These are phyloP conservation scores for Diadegma fenestrale DNA, from an alignment of 2,888 invertebrate genomes.

Conservation along the genomic window DNA sequence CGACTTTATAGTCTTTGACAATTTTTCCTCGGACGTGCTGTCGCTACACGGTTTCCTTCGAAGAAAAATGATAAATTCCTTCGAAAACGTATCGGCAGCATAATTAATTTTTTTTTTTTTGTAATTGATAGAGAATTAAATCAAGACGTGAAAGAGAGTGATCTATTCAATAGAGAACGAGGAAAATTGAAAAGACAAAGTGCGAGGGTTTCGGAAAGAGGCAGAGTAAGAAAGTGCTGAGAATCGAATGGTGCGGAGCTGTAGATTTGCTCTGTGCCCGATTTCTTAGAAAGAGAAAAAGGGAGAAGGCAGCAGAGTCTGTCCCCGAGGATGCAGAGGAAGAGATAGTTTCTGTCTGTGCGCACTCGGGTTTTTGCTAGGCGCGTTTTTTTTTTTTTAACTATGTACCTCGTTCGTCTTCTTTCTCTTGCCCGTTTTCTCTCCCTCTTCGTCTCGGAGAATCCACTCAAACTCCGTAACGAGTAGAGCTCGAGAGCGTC, in stretches of 20 bases:
- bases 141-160: conserved; percentile 6
- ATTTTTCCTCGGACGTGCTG: no score
- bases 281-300: conserved; percentile 34
- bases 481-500: conserved; percentile 57
- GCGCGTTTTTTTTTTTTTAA: conserved; percentile 34
- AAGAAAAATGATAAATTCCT: not conserved
- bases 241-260: conserved; percentile 62
- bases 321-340: conserved; percentile 39
- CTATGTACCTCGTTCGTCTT: conserved; percentile 18
- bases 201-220: conserved; percentile 18
- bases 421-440: not conserved
- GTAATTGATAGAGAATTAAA: not conserved
- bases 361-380: conserved; percentile 47
- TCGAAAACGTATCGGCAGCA: not conserved
- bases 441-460: conserved; percentile 46
- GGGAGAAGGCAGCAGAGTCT: conserved; percentile 17
- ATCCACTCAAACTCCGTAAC: conserved; percentile 68
- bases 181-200: conserved; percentile 60
- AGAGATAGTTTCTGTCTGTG: conserved; percentile 58
- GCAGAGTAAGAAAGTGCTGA: conserved; percentile 46
- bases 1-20: no score
- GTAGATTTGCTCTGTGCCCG: conserved; percentile 60
- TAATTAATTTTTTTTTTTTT: not conserved
- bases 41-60: no score
- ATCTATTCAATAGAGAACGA: conserved; percentile 31